phyloP scores from a whole-genome alignment of 2,888 invertebrate genomes.

The Melanostoma scalare region DNA sequence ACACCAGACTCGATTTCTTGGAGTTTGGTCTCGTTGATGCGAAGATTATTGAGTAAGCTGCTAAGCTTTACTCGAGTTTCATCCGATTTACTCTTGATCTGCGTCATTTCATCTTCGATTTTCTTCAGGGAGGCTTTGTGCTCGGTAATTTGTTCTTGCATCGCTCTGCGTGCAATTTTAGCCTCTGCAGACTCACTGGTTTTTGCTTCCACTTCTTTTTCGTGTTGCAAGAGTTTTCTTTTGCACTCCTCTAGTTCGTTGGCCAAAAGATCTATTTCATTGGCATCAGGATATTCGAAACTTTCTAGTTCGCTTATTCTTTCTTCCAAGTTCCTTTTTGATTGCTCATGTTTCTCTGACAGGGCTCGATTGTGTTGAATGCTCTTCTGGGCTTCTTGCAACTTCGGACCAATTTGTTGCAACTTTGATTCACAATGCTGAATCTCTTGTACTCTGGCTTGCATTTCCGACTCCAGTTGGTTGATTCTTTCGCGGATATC shows the following conservation, averaged over 20 bases:
- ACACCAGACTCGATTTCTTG: conserved; percentile 54
- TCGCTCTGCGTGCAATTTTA: conserved; percentile 59
- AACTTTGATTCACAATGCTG: conserved; percentile 64
- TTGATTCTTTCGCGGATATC: conserved; percentile 85
- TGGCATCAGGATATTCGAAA: conserved; percentile 78
- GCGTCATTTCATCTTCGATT: conserved; percentile 78
- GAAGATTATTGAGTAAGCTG: conserved; percentile 62
- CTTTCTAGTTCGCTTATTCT: conserved; percentile 78
- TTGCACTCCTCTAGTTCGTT: conserved; percentile 81
- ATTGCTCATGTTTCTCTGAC: conserved; percentile 74
- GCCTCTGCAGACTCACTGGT: conserved; percentile 75
- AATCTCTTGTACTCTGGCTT: conserved; percentile 42
- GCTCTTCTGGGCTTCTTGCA: conserved; percentile 68
- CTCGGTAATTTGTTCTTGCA: conserved; percentile 66
- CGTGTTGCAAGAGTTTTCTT: conserved; percentile 77
- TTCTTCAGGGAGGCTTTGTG: conserved; percentile 79
- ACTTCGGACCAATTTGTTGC: conserved; percentile 62
- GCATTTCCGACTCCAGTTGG: conserved; percentile 71
- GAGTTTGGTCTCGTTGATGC: conserved; percentile 66
- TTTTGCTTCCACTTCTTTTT: conserved; percentile 79
- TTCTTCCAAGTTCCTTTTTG: conserved; percentile 72
- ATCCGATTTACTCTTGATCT: conserved; percentile 72
- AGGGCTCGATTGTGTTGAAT: conserved; percentile 70
- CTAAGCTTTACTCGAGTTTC: conserved; percentile 74
- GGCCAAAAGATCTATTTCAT: conserved; percentile 78